Base-by-base conservation (phyloP, 2,113 vertebrate genomes). In the Circaetus cinerascens region DNA sequence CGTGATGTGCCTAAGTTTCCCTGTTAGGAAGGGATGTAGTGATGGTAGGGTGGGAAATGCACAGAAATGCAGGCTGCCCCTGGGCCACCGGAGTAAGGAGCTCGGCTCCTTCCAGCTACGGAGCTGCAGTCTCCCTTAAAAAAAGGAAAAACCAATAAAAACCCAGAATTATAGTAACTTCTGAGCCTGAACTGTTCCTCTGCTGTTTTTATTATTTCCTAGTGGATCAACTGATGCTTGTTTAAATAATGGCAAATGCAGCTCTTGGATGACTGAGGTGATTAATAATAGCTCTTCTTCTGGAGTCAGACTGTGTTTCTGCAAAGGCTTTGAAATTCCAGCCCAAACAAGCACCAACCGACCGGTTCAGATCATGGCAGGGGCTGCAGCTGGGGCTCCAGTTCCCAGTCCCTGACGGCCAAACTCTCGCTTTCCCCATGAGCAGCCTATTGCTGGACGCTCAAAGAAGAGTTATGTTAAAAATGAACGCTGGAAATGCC, bases 401-500 rank as follows among this genome's bases (percentile, higher is more conserved):
- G 55, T 12, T 18, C 15, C 11, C 0, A 0, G 15, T 25, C 26
- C 48, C 22, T 11, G 34, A 13, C 0, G 1, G 50, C 43, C 38
- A 57, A 27, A 40, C 25, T 51, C 20, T 26, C 36, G n/a, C 34
- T 46, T 77, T 75, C 30, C 21, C 20, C 2, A 0, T 0, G 0
- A 68, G 41, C 62, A 90, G 25, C 62, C 17, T 25, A 14, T 0
- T 2, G 30, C 10, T 32, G 30, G 45, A 23, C 1, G 2, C 26
- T 71, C 8, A 30, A 40, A 68, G 59, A 60, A 43, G 0, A 2
- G 30, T 29, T 43, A 36, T 13, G 14, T 85, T 53, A 64, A 64
- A 85, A 88, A 34, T 7, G 8, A 62, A 14, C 32, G 29, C 38
- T 59, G 71, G 46, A 41, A 55, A 32, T 9, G 25, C 22, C 30